These are phyloP conservation scores for Pangasius krempfi DNA, from an alignment of 2,797 vertebrate genomes.

Conservation along the genomic window DNA sequence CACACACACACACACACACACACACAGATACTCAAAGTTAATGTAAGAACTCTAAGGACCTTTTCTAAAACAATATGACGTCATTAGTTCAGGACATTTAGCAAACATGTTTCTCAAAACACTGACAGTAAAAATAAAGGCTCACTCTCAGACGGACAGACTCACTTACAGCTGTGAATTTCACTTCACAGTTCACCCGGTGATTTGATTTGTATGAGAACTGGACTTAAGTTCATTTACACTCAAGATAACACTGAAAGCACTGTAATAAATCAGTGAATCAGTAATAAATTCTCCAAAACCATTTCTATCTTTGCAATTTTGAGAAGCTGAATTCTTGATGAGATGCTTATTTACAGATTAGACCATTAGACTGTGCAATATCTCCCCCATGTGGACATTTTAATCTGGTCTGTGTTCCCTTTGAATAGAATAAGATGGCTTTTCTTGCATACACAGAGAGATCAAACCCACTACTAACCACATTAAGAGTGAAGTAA, in stretches of 20 bases:
- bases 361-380: constrained; percentile 11
- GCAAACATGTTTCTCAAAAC: neutral
- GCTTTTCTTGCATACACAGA: neutral
- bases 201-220: neutral
- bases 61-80: neutral
- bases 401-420: neutral
- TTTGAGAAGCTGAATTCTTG: neutral
- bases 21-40: neutral
- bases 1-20: too few species aligned
- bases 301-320: too few species aligned
- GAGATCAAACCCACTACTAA: constrained; percentile 17
- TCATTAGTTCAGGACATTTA: neutral
- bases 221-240: neutral
- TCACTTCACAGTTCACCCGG: neutral
- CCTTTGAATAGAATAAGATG: neutral
- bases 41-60: neutral
- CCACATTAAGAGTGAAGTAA: constrained; percentile 28
- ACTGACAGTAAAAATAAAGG: neutral
- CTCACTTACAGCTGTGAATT: neutral
- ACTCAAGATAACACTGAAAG: neutral
- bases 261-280: too few species aligned
- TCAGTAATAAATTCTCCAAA: neutral
- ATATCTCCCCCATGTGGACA: constrained; percentile 42
- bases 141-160: neutral
- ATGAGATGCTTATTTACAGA: neutral